Evolutionary conservation across 2,888 invertebrate species (phyloP).

Genomic region (Pemphredon lugubris): DNA sequence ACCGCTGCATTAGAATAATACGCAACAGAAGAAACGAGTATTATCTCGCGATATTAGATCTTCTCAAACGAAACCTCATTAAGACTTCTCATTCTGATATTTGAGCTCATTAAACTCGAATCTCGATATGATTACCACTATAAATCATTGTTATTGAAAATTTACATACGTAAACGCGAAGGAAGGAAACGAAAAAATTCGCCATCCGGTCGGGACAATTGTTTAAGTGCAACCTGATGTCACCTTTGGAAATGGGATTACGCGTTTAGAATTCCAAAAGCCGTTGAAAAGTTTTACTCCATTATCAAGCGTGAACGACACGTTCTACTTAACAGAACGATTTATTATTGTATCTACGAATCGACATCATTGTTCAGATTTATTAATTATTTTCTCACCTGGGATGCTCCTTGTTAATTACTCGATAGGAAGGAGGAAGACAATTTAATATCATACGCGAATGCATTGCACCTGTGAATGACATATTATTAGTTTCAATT

Average conservation of each 20-base stretch:
- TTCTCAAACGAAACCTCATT: slow-evolving; percentile 43
- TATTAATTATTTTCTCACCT: too few species aligned
- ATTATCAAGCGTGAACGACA: too few species aligned
- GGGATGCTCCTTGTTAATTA: too few species aligned
- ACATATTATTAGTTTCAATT: too few species aligned
- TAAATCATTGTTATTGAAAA: slow-evolving; percentile 53
- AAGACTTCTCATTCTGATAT: slow-evolving; percentile 45
- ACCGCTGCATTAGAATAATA: slow-evolving; percentile 50
- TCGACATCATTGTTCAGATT: too few species aligned
- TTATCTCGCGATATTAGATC: slow-evolving; percentile 50
- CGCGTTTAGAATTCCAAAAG: too few species aligned
- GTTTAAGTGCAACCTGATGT: not conserved
- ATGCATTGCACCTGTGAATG: too few species aligned
- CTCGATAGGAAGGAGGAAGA: too few species aligned
- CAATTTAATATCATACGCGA: too few species aligned
- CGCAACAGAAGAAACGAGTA: slow-evolving; percentile 46
- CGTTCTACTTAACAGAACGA: too few species aligned
- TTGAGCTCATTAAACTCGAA: slow-evolving; percentile 54
- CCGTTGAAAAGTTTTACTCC: too few species aligned
- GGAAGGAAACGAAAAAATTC: slow-evolving; percentile 24
- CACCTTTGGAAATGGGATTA: not conserved
- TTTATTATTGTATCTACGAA: too few species aligned
- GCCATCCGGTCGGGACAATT: slow-evolving; percentile 21
- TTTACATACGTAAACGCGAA: slow-evolving; percentile 33
- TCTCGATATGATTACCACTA: slow-evolving; percentile 39